Evolutionary conservation across 2,888 invertebrate genomes (phyloP).

Genomic region (Xylota sylvarum): DNA sequence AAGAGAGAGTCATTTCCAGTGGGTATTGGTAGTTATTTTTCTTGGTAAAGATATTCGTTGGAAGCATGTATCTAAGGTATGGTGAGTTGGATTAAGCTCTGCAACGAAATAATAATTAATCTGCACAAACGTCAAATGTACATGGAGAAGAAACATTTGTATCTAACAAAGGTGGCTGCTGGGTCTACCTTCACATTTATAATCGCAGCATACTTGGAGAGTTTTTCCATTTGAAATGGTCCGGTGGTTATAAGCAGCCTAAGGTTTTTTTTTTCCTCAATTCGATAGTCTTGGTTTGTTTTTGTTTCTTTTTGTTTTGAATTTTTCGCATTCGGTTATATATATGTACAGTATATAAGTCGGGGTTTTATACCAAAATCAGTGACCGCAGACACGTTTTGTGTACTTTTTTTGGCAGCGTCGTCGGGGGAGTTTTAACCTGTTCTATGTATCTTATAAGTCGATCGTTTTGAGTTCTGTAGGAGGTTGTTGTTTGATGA

Average conservation of each 20-base stretch:
- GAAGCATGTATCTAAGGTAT: slow-evolving; percentile 46
- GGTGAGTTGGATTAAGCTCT: slow-evolving; percentile 64
- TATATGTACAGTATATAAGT: slow-evolving; percentile 8
- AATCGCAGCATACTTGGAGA: slow-evolving; percentile 36
- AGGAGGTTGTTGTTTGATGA: slow-evolving; percentile 2
- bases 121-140: slow-evolving; percentile 42
- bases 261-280: slow-evolving; percentile 8
- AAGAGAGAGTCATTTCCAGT: slow-evolving; percentile 55
- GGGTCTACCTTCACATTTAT: slow-evolving; percentile 34
- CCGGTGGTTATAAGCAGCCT: slow-evolving; percentile 28
- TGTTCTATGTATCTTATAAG: slow-evolving; percentile 36
- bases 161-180: slow-evolving; percentile 54
- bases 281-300: slow-evolving; percentile 16
- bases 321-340: slow-evolving; percentile 20
- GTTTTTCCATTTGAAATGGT: slow-evolving; percentile 52
- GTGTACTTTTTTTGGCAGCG: slow-evolving; percentile 8
- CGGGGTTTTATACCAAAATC: slow-evolving; percentile 33
- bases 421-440: slow-evolving; percentile 65
- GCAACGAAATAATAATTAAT: slow-evolving; percentile 30
- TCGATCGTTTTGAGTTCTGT: not conserved
- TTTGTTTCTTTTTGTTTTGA: slow-evolving; percentile 25
- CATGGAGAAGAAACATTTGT: slow-evolving; percentile 48
- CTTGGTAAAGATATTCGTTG: slow-evolving; percentile 20
- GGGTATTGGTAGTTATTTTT: slow-evolving; percentile 17
- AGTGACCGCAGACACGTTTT: slow-evolving; percentile 59